phyloP scores from a whole-genome alignment of 92 coral and sea anemone genomes.

The Micromussa lordhowensis region DNA sequence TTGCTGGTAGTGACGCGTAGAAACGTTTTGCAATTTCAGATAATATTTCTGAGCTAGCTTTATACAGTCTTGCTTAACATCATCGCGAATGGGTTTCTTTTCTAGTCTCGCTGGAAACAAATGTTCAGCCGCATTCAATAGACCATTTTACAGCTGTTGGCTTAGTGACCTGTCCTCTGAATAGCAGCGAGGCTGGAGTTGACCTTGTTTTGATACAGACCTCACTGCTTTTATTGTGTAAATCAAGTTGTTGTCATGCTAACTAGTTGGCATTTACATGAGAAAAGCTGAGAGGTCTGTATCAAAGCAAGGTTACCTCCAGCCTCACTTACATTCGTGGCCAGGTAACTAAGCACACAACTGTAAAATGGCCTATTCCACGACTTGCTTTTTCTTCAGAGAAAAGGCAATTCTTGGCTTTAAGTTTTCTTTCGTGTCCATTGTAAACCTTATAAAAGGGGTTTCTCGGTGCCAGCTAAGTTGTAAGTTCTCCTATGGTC shows the following conservation, averaged over 20 bases:
- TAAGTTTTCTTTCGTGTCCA: neutral
- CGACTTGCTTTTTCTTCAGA: neutral
- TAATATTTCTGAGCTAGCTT: neutral
- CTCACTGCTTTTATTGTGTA: too few species aligned
- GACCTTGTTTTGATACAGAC: too few species aligned
- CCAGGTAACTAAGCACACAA: too few species aligned
- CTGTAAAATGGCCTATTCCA: too few species aligned
- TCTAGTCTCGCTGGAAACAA: neutral
- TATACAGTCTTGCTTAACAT: neutral
- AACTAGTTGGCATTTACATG: too few species aligned
- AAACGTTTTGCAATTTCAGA: neutral
- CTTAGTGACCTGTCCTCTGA: too few species aligned
- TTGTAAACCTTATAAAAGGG: neutral
- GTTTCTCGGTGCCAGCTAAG: neutral
- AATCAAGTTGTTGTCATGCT: too few species aligned
- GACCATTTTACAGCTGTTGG: too few species aligned
- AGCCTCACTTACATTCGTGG: too few species aligned
- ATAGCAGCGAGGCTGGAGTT: too few species aligned
- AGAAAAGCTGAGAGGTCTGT: too few species aligned
- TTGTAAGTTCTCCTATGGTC: neutral
- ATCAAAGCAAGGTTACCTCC: too few species aligned
- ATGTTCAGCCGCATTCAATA: neutral
- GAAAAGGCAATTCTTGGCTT: neutral
- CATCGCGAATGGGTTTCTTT: neutral
- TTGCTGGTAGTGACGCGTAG: neutral